phyloP scores from a whole-genome alignment of 2,113 vertebrate genomes.

The Potamarius usumacintae region DNA sequence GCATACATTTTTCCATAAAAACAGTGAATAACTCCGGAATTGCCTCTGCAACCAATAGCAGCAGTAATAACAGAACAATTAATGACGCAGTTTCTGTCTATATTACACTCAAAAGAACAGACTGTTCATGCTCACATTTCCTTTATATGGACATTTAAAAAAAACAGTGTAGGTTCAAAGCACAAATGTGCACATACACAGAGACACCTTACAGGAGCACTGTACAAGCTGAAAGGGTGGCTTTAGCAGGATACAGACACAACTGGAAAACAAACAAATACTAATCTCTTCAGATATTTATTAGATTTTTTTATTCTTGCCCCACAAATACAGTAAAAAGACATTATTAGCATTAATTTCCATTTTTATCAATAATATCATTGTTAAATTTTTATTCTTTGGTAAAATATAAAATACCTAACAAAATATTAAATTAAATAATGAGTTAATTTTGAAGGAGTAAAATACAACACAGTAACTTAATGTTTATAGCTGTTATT shows the following conservation, averaged over 20 bases:
- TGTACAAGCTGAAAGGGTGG: not conserved
- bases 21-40: not conserved
- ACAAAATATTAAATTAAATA: not conserved
- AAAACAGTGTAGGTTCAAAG: not conserved
- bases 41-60: not conserved
- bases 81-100: not conserved
- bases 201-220: not conserved
- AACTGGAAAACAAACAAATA: not conserved
- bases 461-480: not conserved
- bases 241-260: not conserved
- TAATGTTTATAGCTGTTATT: not conserved
- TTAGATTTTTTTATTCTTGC: not conserved
- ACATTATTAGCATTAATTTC: not conserved
- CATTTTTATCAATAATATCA: not conserved
- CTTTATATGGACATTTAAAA: not conserved
- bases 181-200: not conserved
- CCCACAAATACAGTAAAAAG: not conserved
- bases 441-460: no score
- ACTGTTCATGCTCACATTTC: not conserved
- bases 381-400: not conserved
- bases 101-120: not conserved
- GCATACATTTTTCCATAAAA: not conserved
- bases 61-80: not conserved
- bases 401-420: not conserved
- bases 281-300: not conserved